Conservation (phyloP, 2,888 invertebrate genomes). For the Tortrix viridana region DNA sequence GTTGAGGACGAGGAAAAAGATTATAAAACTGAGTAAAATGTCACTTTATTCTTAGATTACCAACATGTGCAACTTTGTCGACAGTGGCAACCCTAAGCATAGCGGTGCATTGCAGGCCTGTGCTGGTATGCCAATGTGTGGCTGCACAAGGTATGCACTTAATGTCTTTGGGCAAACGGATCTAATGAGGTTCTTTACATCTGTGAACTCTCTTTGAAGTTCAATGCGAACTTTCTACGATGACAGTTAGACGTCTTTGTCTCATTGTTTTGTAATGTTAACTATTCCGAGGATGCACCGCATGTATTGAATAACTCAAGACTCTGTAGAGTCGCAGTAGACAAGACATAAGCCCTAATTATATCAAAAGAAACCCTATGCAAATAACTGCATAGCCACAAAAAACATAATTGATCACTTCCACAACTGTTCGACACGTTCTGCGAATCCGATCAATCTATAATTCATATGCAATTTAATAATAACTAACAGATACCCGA, state of each 20-base stretch:
- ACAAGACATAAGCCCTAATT: too few species aligned
- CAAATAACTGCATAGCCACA: too few species aligned
- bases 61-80: too few species aligned
- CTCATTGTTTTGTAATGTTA: slow-evolving; percentile 30
- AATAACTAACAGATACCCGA: slow-evolving; percentile 5
- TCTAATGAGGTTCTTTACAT: slow-evolving; percentile 54
- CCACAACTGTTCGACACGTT: too few species aligned
- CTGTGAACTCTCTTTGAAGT: slow-evolving; percentile 46
- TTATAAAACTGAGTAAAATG: too few species aligned
- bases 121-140: slow-evolving; percentile 32
- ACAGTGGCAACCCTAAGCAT: slow-evolving; percentile 12
- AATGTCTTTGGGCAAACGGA: slow-evolving; percentile 38
- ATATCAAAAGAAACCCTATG: too few species aligned
- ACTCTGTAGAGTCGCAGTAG: background rate
- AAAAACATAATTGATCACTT: too few species aligned
- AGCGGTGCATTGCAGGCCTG: slow-evolving; percentile 21
- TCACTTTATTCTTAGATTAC: too few species aligned
- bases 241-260: slow-evolving; percentile 37
- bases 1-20: too few species aligned
- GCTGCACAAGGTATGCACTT: slow-evolving; percentile 24
- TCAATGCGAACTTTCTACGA: slow-evolving; percentile 51
- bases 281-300: slow-evolving; percentile 18
- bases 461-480: slow-evolving; percentile 13
- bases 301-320: background rate
- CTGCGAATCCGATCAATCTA: slow-evolving; percentile 1